These are phyloP conservation scores for Melanostoma mellinum DNA, from an alignment of 2,888 invertebrate species.

Conservation along the genomic window DNA sequence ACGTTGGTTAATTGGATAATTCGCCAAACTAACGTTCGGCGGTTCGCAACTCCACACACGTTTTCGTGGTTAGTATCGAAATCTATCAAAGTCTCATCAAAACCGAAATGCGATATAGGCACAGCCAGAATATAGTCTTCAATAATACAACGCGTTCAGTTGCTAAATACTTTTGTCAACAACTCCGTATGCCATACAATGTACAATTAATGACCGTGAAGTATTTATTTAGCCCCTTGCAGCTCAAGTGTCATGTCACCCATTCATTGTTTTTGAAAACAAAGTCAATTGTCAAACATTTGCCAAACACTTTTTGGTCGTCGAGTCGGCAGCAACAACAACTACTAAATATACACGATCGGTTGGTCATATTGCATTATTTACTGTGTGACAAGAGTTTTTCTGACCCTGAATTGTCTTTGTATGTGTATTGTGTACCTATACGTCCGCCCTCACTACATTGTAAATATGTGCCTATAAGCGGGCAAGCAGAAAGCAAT, in stretches of 20 bases:
- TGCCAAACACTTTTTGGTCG: constrained; percentile 32
- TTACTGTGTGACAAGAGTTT: constrained; percentile 22
- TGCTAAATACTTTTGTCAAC: constrained; percentile 34
- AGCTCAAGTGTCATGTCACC: constrained; percentile 50
- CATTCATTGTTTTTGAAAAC: constrained; percentile 35
- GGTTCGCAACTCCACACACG: no score
- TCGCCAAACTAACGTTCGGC: no score
- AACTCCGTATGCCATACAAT: constrained; percentile 4
- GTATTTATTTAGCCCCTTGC: constrained; percentile 53
- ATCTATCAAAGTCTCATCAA: no score
- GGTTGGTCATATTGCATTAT: constrained; percentile 12
- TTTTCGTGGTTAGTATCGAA: no score
- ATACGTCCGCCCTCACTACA: constrained; percentile 14
- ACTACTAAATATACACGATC: not conserved
- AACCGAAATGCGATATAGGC: no score
- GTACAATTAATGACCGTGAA: constrained; percentile 45
- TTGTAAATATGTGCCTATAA: constrained; percentile 16
- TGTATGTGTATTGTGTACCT: not conserved
- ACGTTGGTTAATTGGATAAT: no score
- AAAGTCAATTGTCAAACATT: constrained; percentile 43
- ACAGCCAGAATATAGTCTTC: no score
- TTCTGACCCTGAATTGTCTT: constrained; percentile 27
- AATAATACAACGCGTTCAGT: constrained; percentile 22
- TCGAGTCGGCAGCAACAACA: constrained; percentile 30
- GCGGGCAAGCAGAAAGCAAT: constrained; percentile 12